Conservation (phyloP, 2,797 vertebrate genomes). For the Enteromius paludinosus region DNA sequence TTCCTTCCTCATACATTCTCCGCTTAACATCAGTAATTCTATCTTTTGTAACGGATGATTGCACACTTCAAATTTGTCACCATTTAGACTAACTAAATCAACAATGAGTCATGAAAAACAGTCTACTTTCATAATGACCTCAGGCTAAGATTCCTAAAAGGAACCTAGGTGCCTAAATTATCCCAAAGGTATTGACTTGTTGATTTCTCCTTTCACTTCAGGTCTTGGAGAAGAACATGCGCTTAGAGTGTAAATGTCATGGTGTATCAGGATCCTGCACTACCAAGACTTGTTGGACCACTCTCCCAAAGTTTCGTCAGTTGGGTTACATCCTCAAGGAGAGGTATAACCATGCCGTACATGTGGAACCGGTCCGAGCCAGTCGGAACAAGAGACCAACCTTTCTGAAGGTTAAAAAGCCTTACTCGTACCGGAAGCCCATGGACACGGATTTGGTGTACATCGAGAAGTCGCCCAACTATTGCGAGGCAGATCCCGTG, state of each 20-base stretch:
- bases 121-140: constrained; percentile 52
- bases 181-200: constrained; percentile 41
- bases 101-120: constrained; percentile 56
- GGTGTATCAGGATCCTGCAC: constrained; percentile 97
- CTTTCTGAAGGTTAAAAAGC: constrained; percentile 97
- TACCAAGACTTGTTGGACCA: constrained; percentile 98
- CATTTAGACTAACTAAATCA: constrained; percentile 52
- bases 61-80: constrained; percentile 54
- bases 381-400: constrained; percentile 94
- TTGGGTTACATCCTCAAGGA: constrained; percentile 95
- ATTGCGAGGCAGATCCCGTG: constrained; percentile 92
- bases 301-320: constrained; percentile 94
- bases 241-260: constrained; percentile 95
- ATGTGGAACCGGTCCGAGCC: constrained; percentile 92
- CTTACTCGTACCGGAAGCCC: constrained; percentile 93
- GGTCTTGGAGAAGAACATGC: constrained; percentile 96
- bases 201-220: constrained; percentile 61
- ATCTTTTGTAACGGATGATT: constrained; percentile 51
- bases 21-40: constrained; percentile 44
- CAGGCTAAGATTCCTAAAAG: constrained; percentile 48
- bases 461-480: constrained; percentile 95
- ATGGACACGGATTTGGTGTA: constrained; percentile 96
- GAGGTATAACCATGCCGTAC: constrained; percentile 92
- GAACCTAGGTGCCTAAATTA: constrained; percentile 39
- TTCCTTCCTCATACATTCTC: constrained; percentile 26